Percentiles rank a stretch among this genome's conserved stretches.
These are phyloP conservation scores for Sus cebifrons DNA, from an alignment of 2,797 vertebrate genomes.

Conservation along the genomic window DNA sequence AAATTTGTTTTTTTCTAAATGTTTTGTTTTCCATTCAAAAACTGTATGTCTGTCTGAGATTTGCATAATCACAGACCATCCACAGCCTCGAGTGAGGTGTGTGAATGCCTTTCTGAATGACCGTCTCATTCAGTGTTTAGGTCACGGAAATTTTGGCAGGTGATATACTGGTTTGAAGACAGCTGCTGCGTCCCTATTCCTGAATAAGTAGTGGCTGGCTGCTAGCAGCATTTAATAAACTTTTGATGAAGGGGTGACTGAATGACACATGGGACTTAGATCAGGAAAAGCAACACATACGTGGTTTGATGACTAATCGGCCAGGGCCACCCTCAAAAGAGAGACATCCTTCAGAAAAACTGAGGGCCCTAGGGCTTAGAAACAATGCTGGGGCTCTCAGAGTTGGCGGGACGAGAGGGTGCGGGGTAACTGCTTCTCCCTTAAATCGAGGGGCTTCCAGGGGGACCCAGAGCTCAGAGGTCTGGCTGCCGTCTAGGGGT, in stretches of 20 bases:
- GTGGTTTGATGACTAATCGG: not conserved
- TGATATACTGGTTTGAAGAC: not conserved
- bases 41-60: not conserved
- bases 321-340: not conserved
- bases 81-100: not conserved
- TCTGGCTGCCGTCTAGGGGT: not conserved
- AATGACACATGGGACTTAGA: not conserved
- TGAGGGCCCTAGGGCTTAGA: rapidly evolving
- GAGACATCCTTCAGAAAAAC: not conserved
- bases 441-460: rapidly evolving
- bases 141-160: not conserved
- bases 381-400: not conserved
- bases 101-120: not conserved
- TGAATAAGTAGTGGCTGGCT: not conserved
- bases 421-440: not conserved
- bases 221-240: not conserved
- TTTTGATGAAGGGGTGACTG: not conserved
- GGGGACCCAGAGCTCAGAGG: not conserved
- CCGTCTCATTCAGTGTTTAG: too few relatives aligned
- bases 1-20: not conserved
- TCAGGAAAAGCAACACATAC: not conserved
- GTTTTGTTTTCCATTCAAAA: not conserved
- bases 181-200: not conserved
- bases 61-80: not conserved
- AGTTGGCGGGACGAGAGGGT: not conserved